These are phyloP conservation scores for Corydoras sp. DNA, from an alignment of 2,113 vertebrate genomes.

Conservation along the genomic window DNA sequence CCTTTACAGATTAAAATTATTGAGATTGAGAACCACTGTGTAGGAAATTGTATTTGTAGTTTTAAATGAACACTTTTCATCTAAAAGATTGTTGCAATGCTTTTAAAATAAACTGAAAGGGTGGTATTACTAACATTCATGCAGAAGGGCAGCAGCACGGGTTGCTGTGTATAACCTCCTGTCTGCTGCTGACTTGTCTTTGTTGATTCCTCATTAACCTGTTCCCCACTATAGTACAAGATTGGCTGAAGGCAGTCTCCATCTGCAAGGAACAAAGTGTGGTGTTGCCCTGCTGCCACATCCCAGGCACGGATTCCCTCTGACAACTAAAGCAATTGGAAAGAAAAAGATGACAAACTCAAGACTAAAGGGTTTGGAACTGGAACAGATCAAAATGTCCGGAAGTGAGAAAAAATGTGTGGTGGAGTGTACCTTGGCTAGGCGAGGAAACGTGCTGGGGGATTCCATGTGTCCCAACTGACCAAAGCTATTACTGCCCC, in stretches of 20 bases:
- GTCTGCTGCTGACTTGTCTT: slow-evolving; percentile 48
- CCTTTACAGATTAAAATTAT: no score
- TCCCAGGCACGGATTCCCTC: slow-evolving; percentile 81
- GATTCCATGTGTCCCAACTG: slow-evolving; percentile 86
- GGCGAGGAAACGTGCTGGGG: slow-evolving; percentile 83
- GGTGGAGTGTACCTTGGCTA: slow-evolving; percentile 73
- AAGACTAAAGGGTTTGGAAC: background rate
- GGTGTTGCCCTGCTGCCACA: slow-evolving; percentile 77
- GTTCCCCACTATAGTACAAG: slow-evolving; percentile 86
- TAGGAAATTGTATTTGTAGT: no score
- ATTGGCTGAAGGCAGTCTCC: slow-evolving; percentile 86
- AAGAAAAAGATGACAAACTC: background rate
- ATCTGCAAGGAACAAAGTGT: slow-evolving; percentile 85
- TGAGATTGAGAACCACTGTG: no score
- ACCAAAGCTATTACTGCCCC: slow-evolving; percentile 85
- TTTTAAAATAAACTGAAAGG: background rate
- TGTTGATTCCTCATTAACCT: slow-evolving; percentile 60
- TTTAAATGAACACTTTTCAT: no score
- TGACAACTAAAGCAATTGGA: slow-evolving; percentile 65
- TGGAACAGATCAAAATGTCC: background rate
- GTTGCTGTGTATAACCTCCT: slow-evolving; percentile 66
- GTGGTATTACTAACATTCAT: slow-evolving; percentile 72
- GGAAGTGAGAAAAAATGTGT: background rate
- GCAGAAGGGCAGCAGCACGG: slow-evolving; percentile 76
- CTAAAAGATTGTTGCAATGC: no score